Evolutionary conservation across 2,113 vertebrate genomes (phyloP).

Genomic region (Microtus pennsylvanicus): DNA sequence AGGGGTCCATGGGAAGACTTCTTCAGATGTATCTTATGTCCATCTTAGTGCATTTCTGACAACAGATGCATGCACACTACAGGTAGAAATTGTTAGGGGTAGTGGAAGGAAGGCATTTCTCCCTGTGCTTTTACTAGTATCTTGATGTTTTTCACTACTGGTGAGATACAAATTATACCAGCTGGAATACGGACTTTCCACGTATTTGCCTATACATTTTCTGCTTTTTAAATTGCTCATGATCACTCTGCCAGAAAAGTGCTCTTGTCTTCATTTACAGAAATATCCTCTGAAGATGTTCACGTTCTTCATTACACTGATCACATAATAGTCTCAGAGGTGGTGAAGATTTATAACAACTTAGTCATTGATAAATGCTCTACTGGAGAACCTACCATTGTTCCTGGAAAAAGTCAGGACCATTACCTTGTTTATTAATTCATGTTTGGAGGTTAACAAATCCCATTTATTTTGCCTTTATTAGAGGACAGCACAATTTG

Average conservation of each 20-base stretch:
- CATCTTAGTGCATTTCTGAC: background rate
- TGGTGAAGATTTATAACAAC: background rate
- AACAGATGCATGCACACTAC: background rate
- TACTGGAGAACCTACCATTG: background rate
- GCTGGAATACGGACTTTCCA: background rate
- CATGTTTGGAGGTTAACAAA: background rate
- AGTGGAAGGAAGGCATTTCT: background rate
- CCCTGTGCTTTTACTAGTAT: background rate
- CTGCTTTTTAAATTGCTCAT: background rate
- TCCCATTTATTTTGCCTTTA: background rate
- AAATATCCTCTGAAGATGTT: background rate
- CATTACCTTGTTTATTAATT: background rate
- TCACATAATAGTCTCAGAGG: background rate
- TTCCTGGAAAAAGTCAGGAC: background rate
- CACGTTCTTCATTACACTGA: background rate
- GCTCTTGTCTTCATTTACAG: background rate
- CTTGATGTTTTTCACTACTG: background rate
- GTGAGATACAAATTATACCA: background rate
- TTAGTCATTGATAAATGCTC: background rate
- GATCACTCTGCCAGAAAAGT: background rate
- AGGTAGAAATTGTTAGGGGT: background rate
- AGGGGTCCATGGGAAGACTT: background rate
- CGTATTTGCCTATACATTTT: background rate
- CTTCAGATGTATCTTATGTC: background rate
- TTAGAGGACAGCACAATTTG: background rate